Base-by-base conservation (phyloP, 2,113 vertebrate genomes). In the Ursus arctos region DNA sequence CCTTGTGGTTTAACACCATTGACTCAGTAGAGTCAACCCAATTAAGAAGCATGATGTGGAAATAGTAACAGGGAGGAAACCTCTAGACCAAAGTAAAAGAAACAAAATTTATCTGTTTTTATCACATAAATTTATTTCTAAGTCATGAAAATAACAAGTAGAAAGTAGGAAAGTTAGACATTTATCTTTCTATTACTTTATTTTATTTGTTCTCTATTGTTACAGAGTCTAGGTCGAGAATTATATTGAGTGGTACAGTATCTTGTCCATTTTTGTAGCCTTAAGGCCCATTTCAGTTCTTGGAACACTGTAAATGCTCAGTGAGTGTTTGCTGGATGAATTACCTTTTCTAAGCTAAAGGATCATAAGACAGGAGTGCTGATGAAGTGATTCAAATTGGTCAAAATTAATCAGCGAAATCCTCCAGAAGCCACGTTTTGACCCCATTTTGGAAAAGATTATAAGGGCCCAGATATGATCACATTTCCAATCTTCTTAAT, bases 1-100 rank as follows among this genome's bases (percentile, higher is more conserved):
- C 36, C 57, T 67, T 93, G 88, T 79, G 94, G 77, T 94, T 91
- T 91, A 59, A 79, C 59, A 96, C 28, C 87, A 95, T 36, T 80
- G 92, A 96, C 88, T 97, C 36, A 81, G 49, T 80, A 89, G 36
- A 80, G 43, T 82, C 67, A 94, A 97, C 63, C 49, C 71, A 43
- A 93, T 95, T 96, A 95, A 84, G 65, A 87, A 86, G 67, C 9
- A 67, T 49, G 55, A 47, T 80, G 65, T 67, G 18, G 13, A 43
- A 40, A 13, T 15, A 51, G 22, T 18, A 84, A 79, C 69, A 77
- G 22, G 7, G n/a, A 88, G n/a, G 49, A 92, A 91, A 85, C 2
- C 59, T 83, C 67, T 51, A 92, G 19, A 22, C 53, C 69, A 80
- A 76, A 87, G 43, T 40, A n/a, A 43, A 71, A 77, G 8, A 85